A percentile compares a stretch with the other conserved stretches of the same genome.
phyloP scores from a whole-genome alignment of 2,797 vertebrate species.

The Pogonophryne albipinna region DNA sequence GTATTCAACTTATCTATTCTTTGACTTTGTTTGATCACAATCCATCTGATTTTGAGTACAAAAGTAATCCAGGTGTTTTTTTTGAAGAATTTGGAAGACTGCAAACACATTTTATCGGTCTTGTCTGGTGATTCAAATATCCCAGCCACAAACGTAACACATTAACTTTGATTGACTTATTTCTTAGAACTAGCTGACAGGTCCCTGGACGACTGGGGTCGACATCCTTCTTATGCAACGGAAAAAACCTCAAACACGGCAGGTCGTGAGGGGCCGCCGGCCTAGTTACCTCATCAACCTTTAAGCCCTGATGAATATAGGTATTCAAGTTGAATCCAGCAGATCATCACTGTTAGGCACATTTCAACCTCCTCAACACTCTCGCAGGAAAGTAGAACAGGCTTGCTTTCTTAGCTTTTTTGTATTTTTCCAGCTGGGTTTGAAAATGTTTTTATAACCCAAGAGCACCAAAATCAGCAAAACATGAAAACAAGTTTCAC shows the following conservation, averaged over 20 bases:
- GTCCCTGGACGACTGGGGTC: constrained; percentile 43
- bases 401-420: neutral
- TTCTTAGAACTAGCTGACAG: constrained; percentile 68
- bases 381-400: neutral
- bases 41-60: neutral
- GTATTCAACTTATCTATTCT: neutral
- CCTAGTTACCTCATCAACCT: constrained; percentile 20
- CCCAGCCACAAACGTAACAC: constrained; percentile 33
- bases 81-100: neutral
- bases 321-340: neutral
- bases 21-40: neutral
- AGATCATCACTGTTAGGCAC: neutral
- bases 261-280: constrained; percentile 1
- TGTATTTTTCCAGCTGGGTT: constrained; percentile 15
- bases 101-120: neutral
- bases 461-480: neutral
- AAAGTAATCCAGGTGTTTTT: neutral
- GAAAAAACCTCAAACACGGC: constrained; percentile 26
- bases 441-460: neutral
- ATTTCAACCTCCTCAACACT: neutral
- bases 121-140: neutral
- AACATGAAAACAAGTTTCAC: neutral
- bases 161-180: constrained; percentile 81
- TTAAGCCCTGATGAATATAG: neutral
- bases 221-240: constrained; percentile 63